These are phyloP conservation scores for Noctua janthina DNA, from an alignment of 2,888 invertebrate genomes.

Conservation along the genomic window DNA sequence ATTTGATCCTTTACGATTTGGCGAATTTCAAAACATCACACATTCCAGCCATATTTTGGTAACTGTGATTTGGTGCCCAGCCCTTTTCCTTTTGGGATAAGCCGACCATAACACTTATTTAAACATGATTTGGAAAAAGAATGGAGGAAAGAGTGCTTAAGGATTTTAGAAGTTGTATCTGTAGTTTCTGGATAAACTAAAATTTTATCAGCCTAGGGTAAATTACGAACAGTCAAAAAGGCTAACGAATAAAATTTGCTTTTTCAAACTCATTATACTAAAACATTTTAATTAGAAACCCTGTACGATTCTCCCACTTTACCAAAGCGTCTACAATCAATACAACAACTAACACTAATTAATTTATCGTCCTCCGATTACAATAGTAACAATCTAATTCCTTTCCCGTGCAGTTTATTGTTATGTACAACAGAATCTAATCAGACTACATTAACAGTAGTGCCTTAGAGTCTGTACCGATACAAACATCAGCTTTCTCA, in stretches of 20 bases:
- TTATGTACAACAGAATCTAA: constrained; percentile 44
- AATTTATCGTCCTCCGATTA: constrained; percentile 42
- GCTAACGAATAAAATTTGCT: background rate
- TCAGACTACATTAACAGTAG: constrained; percentile 54
- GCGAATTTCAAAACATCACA: background rate
- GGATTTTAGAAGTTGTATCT: background rate
- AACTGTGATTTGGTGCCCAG: background rate
- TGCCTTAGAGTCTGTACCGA: constrained; percentile 18
- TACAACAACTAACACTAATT: constrained; percentile 37
- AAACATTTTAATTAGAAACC: background rate
- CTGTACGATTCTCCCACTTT: background rate
- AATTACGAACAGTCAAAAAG: background rate
- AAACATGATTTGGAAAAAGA: background rate
- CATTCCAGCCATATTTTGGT: background rate
- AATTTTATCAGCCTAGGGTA: background rate
- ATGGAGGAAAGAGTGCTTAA: background rate
- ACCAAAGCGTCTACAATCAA: constrained; percentile 7
- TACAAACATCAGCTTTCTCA: constrained; percentile 45
- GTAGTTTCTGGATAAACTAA: background rate
- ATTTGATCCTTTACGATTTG: constrained; percentile 9
- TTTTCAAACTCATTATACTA: background rate
- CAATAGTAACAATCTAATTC: constrained; percentile 42
- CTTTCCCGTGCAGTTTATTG: constrained; percentile 44
- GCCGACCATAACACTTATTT: background rate
- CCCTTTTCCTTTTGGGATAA: background rate